phyloP scores from a whole-genome alignment of 2,888 invertebrate species.

The Fissipunctia ypsillon region DNA sequence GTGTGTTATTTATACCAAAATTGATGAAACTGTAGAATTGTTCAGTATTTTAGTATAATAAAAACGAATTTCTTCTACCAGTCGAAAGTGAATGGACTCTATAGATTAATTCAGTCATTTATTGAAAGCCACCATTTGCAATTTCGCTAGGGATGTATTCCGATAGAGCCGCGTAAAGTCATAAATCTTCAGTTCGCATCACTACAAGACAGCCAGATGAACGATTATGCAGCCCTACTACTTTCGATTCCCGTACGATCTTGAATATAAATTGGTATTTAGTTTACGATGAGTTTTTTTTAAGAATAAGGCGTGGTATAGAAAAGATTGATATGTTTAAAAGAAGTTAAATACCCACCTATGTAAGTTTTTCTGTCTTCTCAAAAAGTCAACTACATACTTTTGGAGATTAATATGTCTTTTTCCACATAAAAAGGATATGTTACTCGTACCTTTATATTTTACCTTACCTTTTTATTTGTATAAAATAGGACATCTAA shows the following conservation, averaged over 20 bases:
- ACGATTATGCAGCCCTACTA: constrained; percentile 45
- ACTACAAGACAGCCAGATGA: constrained; percentile 50
- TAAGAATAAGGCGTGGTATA: not conserved
- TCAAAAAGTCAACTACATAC: not conserved
- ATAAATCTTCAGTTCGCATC: constrained; percentile 63
- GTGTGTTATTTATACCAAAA: not conserved
- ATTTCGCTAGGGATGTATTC: constrained; percentile 42
- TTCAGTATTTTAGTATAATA: not conserved
- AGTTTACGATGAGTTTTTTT: constrained; percentile 24
- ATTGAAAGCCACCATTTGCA: constrained; percentile 41
- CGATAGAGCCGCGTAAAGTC: constrained; percentile 25
- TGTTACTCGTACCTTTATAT: too few species aligned
- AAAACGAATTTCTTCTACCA: not conserved
- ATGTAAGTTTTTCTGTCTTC: not conserved
- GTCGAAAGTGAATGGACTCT: not conserved
- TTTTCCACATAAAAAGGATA: not conserved
- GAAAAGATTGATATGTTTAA: constrained; percentile 2
- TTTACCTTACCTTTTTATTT: not conserved
- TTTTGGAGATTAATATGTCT: not conserved
- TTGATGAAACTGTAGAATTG: not conserved
- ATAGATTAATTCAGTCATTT: constrained; percentile 30
- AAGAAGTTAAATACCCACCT: not conserved
- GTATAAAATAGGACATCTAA: not conserved
- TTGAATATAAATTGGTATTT: constrained; percentile 44
- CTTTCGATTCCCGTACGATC: constrained; percentile 54